Evolutionary conservation across 2,888 invertebrate species (phyloP).

Genomic region (Papilio gigon): DNA sequence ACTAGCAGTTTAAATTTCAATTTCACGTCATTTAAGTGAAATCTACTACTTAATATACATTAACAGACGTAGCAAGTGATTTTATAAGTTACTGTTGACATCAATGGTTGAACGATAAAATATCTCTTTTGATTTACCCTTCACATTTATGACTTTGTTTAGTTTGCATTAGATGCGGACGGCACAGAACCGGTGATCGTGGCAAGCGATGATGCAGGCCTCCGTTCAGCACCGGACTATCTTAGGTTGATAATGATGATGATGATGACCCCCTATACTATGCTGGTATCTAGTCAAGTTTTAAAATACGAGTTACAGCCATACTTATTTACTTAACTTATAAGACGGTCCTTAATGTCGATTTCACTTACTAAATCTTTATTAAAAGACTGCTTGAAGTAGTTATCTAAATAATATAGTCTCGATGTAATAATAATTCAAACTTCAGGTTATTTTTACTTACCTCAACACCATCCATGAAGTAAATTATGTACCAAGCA

Average conservation of each 20-base stretch:
- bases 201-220: no score
- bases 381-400: no score
- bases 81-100: not conserved
- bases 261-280: no score
- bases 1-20: not conserved
- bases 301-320: no score
- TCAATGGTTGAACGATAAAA: not conserved
- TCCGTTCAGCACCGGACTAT: no score
- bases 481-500: not conserved
- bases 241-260: no score
- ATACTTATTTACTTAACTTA: not conserved
- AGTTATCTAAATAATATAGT: no score
- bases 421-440: not conserved
- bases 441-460: not conserved
- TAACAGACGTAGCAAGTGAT: not conserved
- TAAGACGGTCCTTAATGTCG: not conserved
- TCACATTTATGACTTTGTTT: no score
- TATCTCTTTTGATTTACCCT: no score
- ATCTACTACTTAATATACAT: not conserved
- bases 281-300: no score
- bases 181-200: no score
- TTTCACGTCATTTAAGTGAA: slow-evolving; percentile 14
- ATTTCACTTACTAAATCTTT: not conserved
- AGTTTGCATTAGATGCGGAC: no score
- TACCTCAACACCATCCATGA: not conserved